Evolutionary conservation across 2,888 invertebrate species (phyloP).

Genomic region (Hofmannophila pseudospretella): DNA sequence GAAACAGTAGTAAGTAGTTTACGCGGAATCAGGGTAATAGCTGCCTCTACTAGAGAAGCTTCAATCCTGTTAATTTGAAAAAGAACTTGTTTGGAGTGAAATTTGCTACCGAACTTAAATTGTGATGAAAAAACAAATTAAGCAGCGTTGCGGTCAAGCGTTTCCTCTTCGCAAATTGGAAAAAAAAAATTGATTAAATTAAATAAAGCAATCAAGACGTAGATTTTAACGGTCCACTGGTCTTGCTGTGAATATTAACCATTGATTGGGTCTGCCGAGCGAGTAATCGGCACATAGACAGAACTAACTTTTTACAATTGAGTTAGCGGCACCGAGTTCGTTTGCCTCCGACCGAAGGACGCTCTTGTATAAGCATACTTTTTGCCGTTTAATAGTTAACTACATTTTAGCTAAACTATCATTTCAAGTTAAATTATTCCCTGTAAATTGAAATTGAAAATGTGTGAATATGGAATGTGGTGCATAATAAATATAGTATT

Average conservation of each 20-base stretch:
- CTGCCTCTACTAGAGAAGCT: background rate
- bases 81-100: slow-evolving; percentile 20
- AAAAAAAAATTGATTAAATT: slow-evolving; percentile 50
- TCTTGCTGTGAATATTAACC: slow-evolving; percentile 38
- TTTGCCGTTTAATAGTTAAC: slow-evolving; percentile 1
- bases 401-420: slow-evolving; percentile 5
- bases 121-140: slow-evolving; percentile 37
- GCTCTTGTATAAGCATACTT: slow-evolving; percentile 4
- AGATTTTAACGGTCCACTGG: slow-evolving; percentile 43
- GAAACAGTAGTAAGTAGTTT: slow-evolving; percentile 4
- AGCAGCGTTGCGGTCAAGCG: slow-evolving; percentile 27
- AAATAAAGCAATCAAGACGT: slow-evolving; percentile 65
- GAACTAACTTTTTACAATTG: slow-evolving; percentile 38
- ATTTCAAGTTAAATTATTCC: slow-evolving; percentile 9
- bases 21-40: slow-evolving; percentile 4
- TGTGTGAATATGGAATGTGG: slow-evolving; percentile 16
- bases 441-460: slow-evolving; percentile 20
- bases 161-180: slow-evolving; percentile 27
- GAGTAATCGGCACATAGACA: slow-evolving; percentile 55
- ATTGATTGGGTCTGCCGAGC: slow-evolving; percentile 42
- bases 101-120: slow-evolving; percentile 25
- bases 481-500: slow-evolving; percentile 20
- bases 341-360: slow-evolving; percentile 48
- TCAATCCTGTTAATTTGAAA: background rate
- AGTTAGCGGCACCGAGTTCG: slow-evolving; percentile 59